phyloP scores from a whole-genome alignment of 2,113 vertebrate genomes.

The Corvus cornix region DNA sequence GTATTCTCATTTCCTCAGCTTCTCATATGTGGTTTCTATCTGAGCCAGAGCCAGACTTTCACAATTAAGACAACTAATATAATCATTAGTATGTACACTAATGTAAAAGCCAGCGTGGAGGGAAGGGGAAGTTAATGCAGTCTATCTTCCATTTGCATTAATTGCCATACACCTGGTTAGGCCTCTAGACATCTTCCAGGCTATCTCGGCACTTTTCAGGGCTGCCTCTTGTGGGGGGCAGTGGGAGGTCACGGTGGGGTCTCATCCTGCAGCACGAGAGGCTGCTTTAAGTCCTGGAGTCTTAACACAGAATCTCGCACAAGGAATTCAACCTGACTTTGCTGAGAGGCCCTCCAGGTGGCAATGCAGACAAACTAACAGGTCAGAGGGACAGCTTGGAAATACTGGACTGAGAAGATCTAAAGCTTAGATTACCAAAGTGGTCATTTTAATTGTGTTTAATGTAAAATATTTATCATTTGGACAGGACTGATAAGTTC shows the following conservation, averaged over 20 bases:
- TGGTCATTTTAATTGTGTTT: not conserved
- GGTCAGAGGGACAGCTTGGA: not conserved
- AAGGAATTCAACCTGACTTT: constrained; percentile 18
- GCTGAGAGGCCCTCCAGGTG: constrained; percentile 52
- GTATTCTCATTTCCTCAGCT: not conserved
- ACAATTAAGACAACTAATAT: not conserved
- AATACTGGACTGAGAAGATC: not conserved
- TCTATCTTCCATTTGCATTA: not conserved
- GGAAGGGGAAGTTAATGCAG: not conserved
- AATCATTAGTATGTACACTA: not conserved
- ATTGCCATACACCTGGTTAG: not conserved
- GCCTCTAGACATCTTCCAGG: not conserved
- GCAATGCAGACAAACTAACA: constrained; percentile 60
- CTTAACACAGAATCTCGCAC: not conserved
- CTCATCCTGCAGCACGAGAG: not conserved
- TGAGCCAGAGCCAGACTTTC: not conserved
- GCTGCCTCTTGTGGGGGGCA: not conserved
- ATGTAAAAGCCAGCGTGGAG: not conserved
- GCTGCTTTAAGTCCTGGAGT: not conserved
- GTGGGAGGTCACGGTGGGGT: not conserved
- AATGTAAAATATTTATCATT: not conserved
- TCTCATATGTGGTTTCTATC: not conserved
- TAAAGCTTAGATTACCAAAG: not conserved
- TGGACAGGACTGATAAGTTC: not conserved
- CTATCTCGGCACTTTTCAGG: not conserved